Conservation (phyloP, 2,797 vertebrate species). For the Syncerus caffer region DNA sequence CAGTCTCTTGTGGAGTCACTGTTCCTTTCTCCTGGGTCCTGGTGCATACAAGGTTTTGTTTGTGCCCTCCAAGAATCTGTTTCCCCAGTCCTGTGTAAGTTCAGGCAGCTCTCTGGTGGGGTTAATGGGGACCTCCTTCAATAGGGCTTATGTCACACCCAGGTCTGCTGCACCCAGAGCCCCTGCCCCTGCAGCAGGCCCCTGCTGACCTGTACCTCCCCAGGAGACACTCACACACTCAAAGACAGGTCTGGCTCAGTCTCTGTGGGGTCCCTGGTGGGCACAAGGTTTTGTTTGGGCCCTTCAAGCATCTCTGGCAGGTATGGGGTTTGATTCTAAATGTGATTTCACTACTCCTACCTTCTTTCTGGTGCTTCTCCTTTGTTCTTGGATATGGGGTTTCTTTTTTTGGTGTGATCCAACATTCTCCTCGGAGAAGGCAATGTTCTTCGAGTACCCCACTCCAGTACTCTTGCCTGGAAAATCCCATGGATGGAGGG, state of each 20-base stretch:
- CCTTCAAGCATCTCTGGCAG: background rate
- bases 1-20: background rate
- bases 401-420: background rate
- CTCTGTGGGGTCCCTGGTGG: background rate
- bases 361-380: background rate
- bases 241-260: background rate
- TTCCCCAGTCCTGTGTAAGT: background rate
- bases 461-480: too few species aligned
- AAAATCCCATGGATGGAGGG: too few species aligned
- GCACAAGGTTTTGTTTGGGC: background rate
- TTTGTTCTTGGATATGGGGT: background rate
- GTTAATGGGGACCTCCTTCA: background rate
- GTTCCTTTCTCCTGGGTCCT: background rate
- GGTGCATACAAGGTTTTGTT: background rate
- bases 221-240: background rate
- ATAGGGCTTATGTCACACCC: background rate
- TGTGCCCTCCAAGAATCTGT: background rate
- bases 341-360: background rate
- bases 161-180: background rate
- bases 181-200: fast-evolving
- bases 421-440: background rate
- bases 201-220: fast-evolving
- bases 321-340: background rate
- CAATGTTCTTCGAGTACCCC: too few species aligned
- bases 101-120: background rate